A percentile compares a stretch with the other conserved stretches of the same genome.
phyloP scores from a whole-genome alignment of 2,888 invertebrate species.

The Mythimna ferrago region DNA sequence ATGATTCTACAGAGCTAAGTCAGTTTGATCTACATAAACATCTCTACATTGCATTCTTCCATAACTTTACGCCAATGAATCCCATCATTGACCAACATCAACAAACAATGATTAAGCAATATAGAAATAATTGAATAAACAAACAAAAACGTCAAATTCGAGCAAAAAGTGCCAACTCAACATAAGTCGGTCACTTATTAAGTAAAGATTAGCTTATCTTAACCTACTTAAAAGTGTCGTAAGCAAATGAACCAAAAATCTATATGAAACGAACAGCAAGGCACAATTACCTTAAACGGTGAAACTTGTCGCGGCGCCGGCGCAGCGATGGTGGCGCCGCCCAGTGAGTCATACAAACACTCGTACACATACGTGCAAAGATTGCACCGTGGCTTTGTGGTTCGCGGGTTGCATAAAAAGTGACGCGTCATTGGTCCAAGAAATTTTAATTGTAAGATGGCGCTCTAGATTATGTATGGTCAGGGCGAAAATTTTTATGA shows the following conservation, averaged over 20 bases:
- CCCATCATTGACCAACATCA: conserved; percentile 3
- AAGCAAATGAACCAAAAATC: conserved; percentile 65
- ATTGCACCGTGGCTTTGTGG: conserved; percentile 36
- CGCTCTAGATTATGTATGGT: conserved; percentile 24
- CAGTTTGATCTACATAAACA: conserved; percentile 37
- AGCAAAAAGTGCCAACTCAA: conserved; percentile 33
- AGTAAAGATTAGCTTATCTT: conserved; percentile 60
- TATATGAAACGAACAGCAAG: conserved; percentile 60
- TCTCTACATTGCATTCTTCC: conserved; percentile 22
- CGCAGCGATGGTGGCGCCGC: conserved; percentile 67
- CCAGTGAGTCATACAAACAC: conserved; percentile 68
- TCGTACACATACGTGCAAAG: conserved; percentile 40
- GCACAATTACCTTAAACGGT: conserved; percentile 65
- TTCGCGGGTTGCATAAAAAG: conserved; percentile 47
- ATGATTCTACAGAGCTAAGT: conserved; percentile 25
- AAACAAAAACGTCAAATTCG: conserved; percentile 5
- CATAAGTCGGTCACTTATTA: conserved; percentile 44
- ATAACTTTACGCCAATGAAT: conserved; percentile 20
- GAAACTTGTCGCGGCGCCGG: conserved; percentile 63
- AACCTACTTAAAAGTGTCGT: conserved; percentile 52
- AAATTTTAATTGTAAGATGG: conserved; percentile 23
- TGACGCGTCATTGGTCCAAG: conserved; percentile 23
- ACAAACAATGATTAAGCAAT: conserved; percentile 35
- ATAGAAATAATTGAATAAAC: conserved; percentile 10
- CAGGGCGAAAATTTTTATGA: background rate